phyloP scores from a whole-genome alignment of 2,113 vertebrate species.

The Natator depressus region DNA sequence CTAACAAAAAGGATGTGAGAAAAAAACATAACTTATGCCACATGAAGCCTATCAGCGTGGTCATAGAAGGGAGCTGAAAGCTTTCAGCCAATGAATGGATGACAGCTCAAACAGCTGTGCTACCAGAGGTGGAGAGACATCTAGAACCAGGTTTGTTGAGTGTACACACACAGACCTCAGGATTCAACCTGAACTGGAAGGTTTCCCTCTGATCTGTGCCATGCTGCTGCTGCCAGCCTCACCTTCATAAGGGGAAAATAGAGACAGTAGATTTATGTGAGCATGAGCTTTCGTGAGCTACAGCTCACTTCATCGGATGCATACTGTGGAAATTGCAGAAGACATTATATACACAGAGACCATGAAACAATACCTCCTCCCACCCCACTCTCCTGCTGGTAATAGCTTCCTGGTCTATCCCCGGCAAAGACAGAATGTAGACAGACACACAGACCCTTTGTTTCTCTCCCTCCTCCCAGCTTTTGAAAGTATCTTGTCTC shows the following conservation, averaged over 20 bases:
- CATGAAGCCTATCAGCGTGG: neutral
- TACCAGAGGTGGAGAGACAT: neutral
- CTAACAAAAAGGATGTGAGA: neutral
- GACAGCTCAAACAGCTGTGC: neutral
- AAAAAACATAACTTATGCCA: neutral
- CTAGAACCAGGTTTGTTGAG: neutral
- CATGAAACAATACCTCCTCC: too few species aligned
- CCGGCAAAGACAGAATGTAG: too few species aligned
- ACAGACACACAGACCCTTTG: too few species aligned
- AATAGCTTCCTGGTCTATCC: too few species aligned
- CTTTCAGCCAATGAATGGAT: neutral
- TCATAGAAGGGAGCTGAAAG: neutral
- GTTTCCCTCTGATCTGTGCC: neutral
- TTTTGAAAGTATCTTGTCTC: too few species aligned
- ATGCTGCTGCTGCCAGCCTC: neutral
- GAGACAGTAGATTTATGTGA: neutral
- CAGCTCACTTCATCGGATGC: too few species aligned
- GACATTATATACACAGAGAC: too few species aligned
- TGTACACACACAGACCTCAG: neutral
- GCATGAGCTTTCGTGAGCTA: too few species aligned
- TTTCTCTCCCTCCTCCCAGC: too few species aligned
- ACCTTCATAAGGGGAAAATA: neutral
- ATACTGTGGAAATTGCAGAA: too few species aligned
- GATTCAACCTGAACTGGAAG: neutral
- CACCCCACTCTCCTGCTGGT: too few species aligned